Percentiles rank a stretch among this genome's conserved stretches.
phyloP scores from a whole-genome alignment of 1,140 invertebrate species.

The Drosophila punjabiensis region DNA sequence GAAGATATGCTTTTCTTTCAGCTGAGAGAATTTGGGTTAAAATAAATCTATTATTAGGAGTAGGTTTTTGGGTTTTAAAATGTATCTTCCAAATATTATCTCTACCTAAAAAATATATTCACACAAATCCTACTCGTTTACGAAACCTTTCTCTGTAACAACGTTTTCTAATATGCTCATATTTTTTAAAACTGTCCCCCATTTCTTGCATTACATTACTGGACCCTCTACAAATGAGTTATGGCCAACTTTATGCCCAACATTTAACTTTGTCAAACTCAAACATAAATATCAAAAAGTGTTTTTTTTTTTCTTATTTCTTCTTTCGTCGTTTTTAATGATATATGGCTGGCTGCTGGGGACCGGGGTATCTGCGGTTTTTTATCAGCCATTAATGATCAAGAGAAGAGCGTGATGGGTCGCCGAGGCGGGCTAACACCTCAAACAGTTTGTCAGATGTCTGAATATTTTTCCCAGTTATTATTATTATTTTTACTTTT shows the following conservation, averaged over 20 bases:
- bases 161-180: background rate
- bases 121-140: background rate
- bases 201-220: conserved; percentile 11
- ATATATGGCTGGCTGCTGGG: conserved; percentile 25
- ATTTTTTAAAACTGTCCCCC: background rate
- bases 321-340: conserved; percentile 34
- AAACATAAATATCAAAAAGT: conserved; percentile 53
- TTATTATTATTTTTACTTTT: conserved; percentile 21
- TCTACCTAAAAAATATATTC: background rate
- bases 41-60: too few relatives aligned
- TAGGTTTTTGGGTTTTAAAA: background rate
- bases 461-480: conserved; percentile 47
- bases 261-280: conserved; percentile 52
- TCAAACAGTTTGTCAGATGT: conserved; percentile 43
- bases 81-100: background rate
- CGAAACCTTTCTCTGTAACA: conserved; percentile 1
- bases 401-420: conserved; percentile 43
- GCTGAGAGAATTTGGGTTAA: background rate
- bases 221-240: conserved; percentile 31
- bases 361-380: conserved; percentile 20
- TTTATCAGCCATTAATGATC: conserved; percentile 61
- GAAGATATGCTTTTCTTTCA: background rate
- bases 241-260: conserved; percentile 21
- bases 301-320: conserved; percentile 16
- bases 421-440: conserved; percentile 42